Conservation (phyloP, 2,888 invertebrate species). For the Sarcophaga caerulescens region DNA sequence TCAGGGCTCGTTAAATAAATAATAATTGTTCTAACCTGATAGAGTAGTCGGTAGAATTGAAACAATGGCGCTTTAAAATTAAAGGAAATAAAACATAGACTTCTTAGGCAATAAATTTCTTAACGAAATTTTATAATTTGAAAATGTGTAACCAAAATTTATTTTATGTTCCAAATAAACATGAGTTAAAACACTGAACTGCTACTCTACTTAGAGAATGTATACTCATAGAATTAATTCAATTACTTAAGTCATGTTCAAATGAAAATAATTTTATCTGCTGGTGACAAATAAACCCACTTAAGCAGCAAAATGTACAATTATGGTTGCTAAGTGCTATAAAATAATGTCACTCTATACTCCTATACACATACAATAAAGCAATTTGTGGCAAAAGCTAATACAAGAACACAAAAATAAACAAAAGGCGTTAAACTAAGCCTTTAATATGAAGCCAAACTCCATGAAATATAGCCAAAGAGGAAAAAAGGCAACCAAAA, state of each 20-base stretch:
- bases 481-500: neutral
- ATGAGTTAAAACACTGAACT: neutral
- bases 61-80: no score
- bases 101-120: no score
- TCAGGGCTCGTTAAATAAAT: no score
- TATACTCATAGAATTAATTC: constrained; percentile 44
- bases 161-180: neutral
- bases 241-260: constrained; percentile 52
- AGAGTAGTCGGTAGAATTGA: no score
- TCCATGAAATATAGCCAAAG: constrained; percentile 4
- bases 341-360: constrained; percentile 52
- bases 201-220: neutral
- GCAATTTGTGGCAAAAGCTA: constrained; percentile 50
- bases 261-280: constrained; percentile 60
- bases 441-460: constrained; percentile 27
- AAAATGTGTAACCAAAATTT: neutral
- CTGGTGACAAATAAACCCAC: constrained; percentile 54
- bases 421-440: constrained; percentile 1
- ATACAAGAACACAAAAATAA: neutral
- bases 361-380: constrained; percentile 42
- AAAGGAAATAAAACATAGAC: no score
- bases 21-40: no score
- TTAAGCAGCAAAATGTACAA: constrained; percentile 59
- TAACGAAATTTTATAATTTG: no score
- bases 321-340: constrained; percentile 57